A percentile compares a stretch with the other conserved stretches of the same genome.
These are phyloP conservation scores for Periophthalmus modestus DNA, from an alignment of 2,113 vertebrate genomes.

Conservation along the genomic window DNA sequence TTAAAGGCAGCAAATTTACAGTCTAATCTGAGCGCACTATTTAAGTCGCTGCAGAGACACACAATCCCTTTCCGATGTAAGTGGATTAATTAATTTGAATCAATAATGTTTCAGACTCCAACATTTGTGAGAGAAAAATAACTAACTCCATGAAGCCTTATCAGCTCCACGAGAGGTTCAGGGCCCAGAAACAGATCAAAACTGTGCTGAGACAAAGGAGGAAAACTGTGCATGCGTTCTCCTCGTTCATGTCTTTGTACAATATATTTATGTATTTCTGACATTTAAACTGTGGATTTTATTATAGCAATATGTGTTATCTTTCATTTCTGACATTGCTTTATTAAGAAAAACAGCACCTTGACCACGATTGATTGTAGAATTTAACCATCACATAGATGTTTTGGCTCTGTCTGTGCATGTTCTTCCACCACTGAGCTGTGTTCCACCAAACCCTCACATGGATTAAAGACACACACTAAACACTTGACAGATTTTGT, in stretches of 20 bases:
- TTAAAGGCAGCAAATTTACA: slow-evolving; percentile 80
- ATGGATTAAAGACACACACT: slow-evolving; percentile 34
- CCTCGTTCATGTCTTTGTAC: background rate
- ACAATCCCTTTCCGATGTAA: slow-evolving; percentile 75
- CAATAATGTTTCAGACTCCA: slow-evolving; percentile 75
- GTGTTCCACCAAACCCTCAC: slow-evolving; percentile 33
- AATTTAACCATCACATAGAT: too few species aligned
- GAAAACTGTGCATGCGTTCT: slow-evolving; percentile 9
- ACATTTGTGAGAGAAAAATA: slow-evolving; percentile 53
- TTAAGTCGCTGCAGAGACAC: slow-evolving; percentile 73
- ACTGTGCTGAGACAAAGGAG: slow-evolving; percentile 56
- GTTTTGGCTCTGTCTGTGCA: background rate
- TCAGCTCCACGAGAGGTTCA: slow-evolving; percentile 63
- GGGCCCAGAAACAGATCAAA: slow-evolving; percentile 49
- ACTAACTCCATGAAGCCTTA: slow-evolving; percentile 66
- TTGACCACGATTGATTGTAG: too few species aligned
- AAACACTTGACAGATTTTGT: slow-evolving; percentile 58
- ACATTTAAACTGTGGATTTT: too few species aligned
- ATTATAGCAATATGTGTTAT: background rate
- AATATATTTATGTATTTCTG: background rate
- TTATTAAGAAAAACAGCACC: background rate
- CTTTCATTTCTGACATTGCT: background rate
- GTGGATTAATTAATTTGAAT: slow-evolving; percentile 84
- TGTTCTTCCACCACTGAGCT: slow-evolving; percentile 15
- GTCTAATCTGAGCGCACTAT: slow-evolving; percentile 79